phyloP scores from a whole-genome alignment of 2,888 invertebrate species.

The Phalera bucephala region DNA sequence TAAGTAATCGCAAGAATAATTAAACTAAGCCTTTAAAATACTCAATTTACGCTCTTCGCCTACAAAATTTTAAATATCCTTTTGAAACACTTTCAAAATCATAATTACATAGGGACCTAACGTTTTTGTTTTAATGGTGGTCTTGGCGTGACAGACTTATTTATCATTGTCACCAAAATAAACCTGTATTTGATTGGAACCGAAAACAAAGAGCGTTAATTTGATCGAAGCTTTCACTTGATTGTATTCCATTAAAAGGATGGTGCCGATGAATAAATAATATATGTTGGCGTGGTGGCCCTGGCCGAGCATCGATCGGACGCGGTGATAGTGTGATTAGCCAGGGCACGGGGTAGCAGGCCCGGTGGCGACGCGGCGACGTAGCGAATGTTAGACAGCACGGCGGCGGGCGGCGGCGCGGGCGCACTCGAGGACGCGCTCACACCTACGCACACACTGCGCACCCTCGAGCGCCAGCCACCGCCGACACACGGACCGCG shows the following conservation, averaged over 20 bases:
- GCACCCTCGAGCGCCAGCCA: constrained; percentile 45
- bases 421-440: constrained; percentile 50
- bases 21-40: constrained; percentile 15
- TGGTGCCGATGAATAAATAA: constrained; percentile 64
- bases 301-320: constrained; percentile 53
- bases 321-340: constrained; percentile 39
- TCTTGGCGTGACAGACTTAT: neutral
- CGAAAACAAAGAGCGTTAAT: constrained; percentile 62
- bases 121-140: neutral
- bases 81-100: constrained; percentile 12
- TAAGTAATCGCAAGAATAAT: constrained; percentile 17
- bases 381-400: constrained; percentile 33
- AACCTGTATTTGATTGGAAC: constrained; percentile 41
- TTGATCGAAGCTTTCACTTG: constrained; percentile 60
- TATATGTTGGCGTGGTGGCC: constrained; percentile 56
- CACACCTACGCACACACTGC: constrained; percentile 72
- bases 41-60: neutral
- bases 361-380: constrained; percentile 12
- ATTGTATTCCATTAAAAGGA: constrained; percentile 62
- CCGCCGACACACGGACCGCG: constrained; percentile 32
- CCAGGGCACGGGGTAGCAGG: constrained; percentile 33
- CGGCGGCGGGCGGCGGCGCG: constrained; percentile 34
- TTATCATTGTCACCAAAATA: neutral
- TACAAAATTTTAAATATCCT: neutral
- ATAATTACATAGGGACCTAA: constrained; percentile 4